These are phyloP conservation scores for Sebastes kiyomatsui DNA, from an alignment of 2,797 vertebrate species.

Conservation along the genomic window DNA sequence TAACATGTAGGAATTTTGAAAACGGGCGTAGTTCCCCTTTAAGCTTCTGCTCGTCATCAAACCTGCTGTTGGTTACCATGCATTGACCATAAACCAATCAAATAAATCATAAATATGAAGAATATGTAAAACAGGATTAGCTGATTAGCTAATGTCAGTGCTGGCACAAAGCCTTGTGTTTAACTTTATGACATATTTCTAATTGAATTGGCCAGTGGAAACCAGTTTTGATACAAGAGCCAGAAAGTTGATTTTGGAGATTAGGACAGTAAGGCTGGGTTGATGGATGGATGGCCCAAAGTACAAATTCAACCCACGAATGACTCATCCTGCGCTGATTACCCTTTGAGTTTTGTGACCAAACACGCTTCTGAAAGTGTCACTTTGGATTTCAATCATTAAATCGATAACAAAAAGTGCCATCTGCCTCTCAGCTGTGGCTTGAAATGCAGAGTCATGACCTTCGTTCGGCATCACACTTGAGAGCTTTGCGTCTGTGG, in stretches of 20 bases:
- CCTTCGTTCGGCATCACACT: neutral
- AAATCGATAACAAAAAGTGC: conserved; percentile 28
- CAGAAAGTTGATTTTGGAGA: neutral
- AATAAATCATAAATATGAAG: neutral
- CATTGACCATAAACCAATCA: neutral
- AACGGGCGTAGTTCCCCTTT: no score
- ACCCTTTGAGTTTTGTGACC: neutral
- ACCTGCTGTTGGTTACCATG: neutral
- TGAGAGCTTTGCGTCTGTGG: neutral
- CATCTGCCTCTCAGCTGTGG: neutral
- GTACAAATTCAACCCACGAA: neutral
- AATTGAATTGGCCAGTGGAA: neutral
- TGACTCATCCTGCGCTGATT: neutral
- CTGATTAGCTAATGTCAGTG: neutral
- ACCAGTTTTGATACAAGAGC: neutral
- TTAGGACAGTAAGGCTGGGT: neutral
- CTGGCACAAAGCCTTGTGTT: neutral
- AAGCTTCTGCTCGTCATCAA: no score
- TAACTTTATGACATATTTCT: neutral
- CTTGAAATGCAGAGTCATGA: neutral
- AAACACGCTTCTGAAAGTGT: neutral
- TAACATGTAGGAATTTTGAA: no score
- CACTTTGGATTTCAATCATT: conserved; percentile 8
- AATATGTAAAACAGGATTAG: neutral
- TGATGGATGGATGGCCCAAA: neutral